Percentiles rank a stretch among this genome's conserved stretches.
phyloP scores from a whole-genome alignment of 2,888 invertebrate species.

The Drosophila nr. fundita region DNA sequence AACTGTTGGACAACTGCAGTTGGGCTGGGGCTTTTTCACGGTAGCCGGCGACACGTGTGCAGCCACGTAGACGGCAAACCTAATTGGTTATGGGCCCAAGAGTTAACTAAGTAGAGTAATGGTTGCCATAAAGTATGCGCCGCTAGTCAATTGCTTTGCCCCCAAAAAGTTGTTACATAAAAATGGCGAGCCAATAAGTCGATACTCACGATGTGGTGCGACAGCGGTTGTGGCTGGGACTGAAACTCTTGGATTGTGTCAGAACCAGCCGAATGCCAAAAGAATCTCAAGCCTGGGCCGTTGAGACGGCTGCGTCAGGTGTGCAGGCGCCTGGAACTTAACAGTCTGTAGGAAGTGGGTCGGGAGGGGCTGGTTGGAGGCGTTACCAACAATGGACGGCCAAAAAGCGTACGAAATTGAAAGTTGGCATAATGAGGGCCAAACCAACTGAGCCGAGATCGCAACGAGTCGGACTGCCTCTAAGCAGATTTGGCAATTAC shows the following conservation, averaged over 20 bases:
- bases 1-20: slow-evolving; percentile 29
- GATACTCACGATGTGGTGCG: slow-evolving; percentile 40
- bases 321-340: slow-evolving; percentile 15
- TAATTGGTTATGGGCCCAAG: slow-evolving; percentile 26
- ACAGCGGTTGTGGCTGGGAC: slow-evolving; percentile 3
- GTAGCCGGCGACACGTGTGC: slow-evolving; percentile 38
- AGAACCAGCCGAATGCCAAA: slow-evolving; percentile 17
- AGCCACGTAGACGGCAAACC: slow-evolving; percentile 9
- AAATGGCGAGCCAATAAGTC: slow-evolving; percentile 66
- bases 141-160: slow-evolving; percentile 62
- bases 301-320: slow-evolving; percentile 41
- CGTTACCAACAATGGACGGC: slow-evolving; percentile 29
- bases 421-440: slow-evolving; percentile 71
- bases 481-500: slow-evolving; percentile 73
- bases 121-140: slow-evolving; percentile 43
- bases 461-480: slow-evolving; percentile 14
- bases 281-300: slow-evolving; percentile 13
- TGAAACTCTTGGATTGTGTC: slow-evolving; percentile 4
- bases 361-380: slow-evolving; percentile 7
- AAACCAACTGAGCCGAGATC: slow-evolving; percentile 1
- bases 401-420: slow-evolving; percentile 70
- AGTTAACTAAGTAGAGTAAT: slow-evolving; percentile 42
- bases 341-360: not conserved
- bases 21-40: slow-evolving; percentile 7
- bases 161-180: slow-evolving; percentile 51